Evolutionary conservation across 2,888 invertebrate species (phyloP).

Genomic region (Apodemia duryi): DNA sequence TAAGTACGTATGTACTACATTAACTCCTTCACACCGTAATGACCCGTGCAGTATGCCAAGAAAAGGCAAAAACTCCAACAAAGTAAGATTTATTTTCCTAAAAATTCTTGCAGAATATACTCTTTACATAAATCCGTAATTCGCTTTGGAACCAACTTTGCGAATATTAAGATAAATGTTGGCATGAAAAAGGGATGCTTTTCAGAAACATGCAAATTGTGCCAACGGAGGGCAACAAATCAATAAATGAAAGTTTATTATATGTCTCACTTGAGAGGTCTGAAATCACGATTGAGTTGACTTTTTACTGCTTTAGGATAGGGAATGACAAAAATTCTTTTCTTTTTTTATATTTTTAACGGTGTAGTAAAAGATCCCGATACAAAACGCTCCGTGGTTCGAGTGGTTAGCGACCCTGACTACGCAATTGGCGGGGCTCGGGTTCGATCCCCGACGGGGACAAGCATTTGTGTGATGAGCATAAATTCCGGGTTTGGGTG

Average conservation of each 20-base stretch:
- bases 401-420: too few species aligned
- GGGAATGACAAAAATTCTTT: too few species aligned
- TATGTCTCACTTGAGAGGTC: slow-evolving; percentile 4
- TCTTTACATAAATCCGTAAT: slow-evolving; percentile 52
- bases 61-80: slow-evolving; percentile 33
- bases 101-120: slow-evolving; percentile 58
- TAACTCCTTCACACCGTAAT: slow-evolving; percentile 17
- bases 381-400: too few species aligned
- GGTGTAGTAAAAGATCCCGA: too few species aligned
- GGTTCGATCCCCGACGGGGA: too few species aligned
- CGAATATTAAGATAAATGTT: slow-evolving; percentile 14
- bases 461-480: too few species aligned
- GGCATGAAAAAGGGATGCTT: slow-evolving; percentile 2
- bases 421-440: too few species aligned
- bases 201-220: slow-evolving; percentile 8
- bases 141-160: slow-evolving; percentile 10
- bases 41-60: slow-evolving; percentile 18
- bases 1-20: neutral
- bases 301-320: neutral
- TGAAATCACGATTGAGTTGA: neutral
- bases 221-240: slow-evolving; percentile 10
- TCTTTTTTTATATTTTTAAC: too few species aligned
- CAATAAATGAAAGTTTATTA: slow-evolving; percentile 7
- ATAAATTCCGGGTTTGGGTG: too few species aligned
- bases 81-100: slow-evolving; percentile 64